A percentile compares a stretch with the other conserved stretches of the same genome.
phyloP scores from a whole-genome alignment of 2,888 invertebrate species.

The Clistopyga incitator region DNA sequence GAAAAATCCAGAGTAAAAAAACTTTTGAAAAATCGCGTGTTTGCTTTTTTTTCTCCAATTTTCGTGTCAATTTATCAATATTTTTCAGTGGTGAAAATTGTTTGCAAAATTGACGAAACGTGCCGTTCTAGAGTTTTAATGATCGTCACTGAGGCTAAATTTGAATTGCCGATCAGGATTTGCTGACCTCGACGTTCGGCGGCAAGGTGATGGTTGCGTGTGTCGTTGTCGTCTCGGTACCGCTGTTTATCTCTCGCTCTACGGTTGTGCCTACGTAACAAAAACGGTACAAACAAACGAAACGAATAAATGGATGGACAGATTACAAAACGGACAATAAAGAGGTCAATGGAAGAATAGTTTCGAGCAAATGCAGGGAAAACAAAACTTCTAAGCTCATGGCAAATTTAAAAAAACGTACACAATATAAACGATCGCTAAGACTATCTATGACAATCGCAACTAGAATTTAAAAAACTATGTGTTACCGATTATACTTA shows the following conservation, averaged over 20 bases:
- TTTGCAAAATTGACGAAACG: too few species aligned
- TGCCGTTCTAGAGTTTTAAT: background rate
- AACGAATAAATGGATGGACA: constrained; percentile 51
- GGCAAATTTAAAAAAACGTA: constrained; percentile 16
- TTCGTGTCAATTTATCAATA: too few species aligned
- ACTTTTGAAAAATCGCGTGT: too few species aligned
- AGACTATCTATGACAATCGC: background rate
- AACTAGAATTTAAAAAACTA: background rate
- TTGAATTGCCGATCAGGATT: constrained; percentile 67
- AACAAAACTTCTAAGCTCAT: constrained; percentile 34
- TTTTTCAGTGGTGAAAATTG: too few species aligned
- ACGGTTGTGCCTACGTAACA: constrained; percentile 82
- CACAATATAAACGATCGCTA: background rate
- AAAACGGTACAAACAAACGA: constrained; percentile 61
- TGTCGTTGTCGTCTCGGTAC: constrained; percentile 83
- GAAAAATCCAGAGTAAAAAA: too few species aligned
- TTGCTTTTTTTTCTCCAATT: too few species aligned
- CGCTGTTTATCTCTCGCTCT: constrained; percentile 83
- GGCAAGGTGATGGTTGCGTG: constrained; percentile 83
- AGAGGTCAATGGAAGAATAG: constrained; percentile 66
- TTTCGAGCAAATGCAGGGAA: constrained; percentile 40
- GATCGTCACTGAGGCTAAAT: constrained; percentile 47
- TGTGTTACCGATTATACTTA: background rate
- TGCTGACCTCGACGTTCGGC: constrained; percentile 83
- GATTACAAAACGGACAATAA: constrained; percentile 57